Evolutionary conservation across 1,140 invertebrate species (phyloP).

Genomic region (Drosophila dunni): DNA sequence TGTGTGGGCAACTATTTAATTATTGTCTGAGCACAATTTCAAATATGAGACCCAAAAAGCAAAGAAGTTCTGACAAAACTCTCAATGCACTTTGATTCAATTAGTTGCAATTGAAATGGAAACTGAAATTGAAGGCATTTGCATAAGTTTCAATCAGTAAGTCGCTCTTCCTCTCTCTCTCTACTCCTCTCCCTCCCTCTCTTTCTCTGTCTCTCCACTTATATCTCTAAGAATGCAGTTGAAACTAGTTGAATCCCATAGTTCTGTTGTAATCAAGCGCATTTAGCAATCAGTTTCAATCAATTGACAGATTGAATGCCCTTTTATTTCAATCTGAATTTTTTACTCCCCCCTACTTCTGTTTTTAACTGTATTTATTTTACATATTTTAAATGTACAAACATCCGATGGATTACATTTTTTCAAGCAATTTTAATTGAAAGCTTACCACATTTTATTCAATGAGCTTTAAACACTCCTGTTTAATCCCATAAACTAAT

Average conservation of each 20-base stretch:
- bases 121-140: background rate
- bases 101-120: background rate
- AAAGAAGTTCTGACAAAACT: background rate
- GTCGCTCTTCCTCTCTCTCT: background rate
- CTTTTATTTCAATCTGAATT: too few species aligned
- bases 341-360: too few species aligned
- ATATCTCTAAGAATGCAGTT: background rate
- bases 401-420: too few species aligned
- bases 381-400: background rate
- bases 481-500: background rate
- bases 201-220: background rate
- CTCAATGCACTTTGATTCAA: background rate
- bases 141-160: background rate
- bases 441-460: background rate
- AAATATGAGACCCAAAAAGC: background rate
- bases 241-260: background rate
- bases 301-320: background rate
- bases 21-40: conserved; percentile 16
- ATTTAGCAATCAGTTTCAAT: background rate
- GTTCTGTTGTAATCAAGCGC: background rate
- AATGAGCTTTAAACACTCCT: background rate
- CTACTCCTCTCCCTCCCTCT: background rate
- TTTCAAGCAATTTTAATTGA: too few species aligned
- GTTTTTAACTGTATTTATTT: background rate
- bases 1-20: conserved; percentile 16